Base-by-base conservation (phyloP, 2,113 vertebrate genomes). In the Poecilia latipinna region DNA sequence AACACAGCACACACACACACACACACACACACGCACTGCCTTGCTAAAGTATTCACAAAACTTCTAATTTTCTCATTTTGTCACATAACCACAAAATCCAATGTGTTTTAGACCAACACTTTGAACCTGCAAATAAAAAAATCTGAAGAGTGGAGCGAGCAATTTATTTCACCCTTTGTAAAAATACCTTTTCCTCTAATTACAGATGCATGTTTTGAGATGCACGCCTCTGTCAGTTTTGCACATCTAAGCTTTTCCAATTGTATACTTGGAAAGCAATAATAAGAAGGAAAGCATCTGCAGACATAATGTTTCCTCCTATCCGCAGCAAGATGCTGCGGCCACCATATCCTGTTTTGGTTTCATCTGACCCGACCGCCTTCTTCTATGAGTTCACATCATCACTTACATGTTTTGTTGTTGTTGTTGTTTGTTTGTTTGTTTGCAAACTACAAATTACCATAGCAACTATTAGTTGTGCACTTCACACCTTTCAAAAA, bases 1-100 rank as follows among this genome's bases (percentile, higher is more conserved):
- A 79, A 72, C 77, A 82, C 72, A 82, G 74, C 79, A 51, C 61
- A 69, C 44, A 68, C 65, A 54, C 19, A 10, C 51, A 66, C 65
- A 57, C 22, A 54, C 17, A 68, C 65, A 29, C 29, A 29, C 29
- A 70, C 65, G n/a, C 22, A 3, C 51, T 0, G 51, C 2, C 8
- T 57, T 57, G 22, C 51, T 22, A 57, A 57, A 24, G 51, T 57
- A 57, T 57, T n/a, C 51, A n/a, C 51, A 57, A 3, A n/a, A 22
- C 51, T 57, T 57, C 22, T 10, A 7, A 57, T 57, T 57, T 57
- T 57, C 51, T 57, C 22, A 57, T n/a, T n/a, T 57, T 57, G 22
- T 8, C 22, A 10, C 51, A 57, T 24, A 8, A 57, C 24, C 24
- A n/a, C 24, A 57, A 57, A n/a, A 57, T 57, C 10, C 22, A 24